A percentile compares a stretch with the other conserved stretches of the same genome.
phyloP scores from a whole-genome alignment of 2,113 vertebrate species.

The Corydoras maculifer region DNA sequence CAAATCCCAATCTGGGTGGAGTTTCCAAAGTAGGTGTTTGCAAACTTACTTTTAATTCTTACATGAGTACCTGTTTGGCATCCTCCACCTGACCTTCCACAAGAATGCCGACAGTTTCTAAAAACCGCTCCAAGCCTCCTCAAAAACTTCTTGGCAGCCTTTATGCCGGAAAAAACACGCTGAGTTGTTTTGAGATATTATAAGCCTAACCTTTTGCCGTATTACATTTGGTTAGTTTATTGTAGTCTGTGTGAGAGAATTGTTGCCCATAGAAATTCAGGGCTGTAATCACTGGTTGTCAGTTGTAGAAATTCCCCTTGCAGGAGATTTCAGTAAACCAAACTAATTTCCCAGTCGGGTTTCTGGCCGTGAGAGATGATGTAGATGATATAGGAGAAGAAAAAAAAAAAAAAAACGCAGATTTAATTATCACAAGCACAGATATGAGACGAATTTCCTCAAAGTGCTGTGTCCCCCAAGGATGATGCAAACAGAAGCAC shows the following conservation, averaged over 20 bases:
- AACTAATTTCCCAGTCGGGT: conserved; percentile 37
- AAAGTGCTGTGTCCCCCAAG: conserved; percentile 12
- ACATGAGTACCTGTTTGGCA: too few relatives aligned
- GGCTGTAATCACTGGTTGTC: conserved; percentile 18
- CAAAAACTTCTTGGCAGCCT: too few relatives aligned
- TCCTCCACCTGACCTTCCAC: too few relatives aligned
- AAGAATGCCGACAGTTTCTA: too few relatives aligned
- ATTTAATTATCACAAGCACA: conserved; percentile 34
- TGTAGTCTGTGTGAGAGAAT: conserved; percentile 11
- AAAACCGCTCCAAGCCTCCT: too few relatives aligned
- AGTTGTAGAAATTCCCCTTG: conserved; percentile 19
- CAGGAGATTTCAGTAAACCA: conserved; percentile 30
- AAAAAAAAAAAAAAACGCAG: conserved; percentile 4
- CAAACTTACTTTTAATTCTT: too few relatives aligned
- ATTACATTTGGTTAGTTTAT: not conserved
- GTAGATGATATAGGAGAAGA: conserved; percentile 2
- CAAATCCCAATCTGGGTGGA: too few relatives aligned
- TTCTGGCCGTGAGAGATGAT: conserved; percentile 21
- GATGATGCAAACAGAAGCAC: conserved; percentile 14
- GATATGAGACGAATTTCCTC: conserved; percentile 25
- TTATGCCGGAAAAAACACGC: too few relatives aligned
- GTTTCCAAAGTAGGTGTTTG: too few relatives aligned
- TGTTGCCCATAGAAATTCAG: conserved; percentile 6
- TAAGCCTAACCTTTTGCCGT: not conserved
- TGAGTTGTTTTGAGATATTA: not conserved